Percentiles rank a stretch among this genome's conserved stretches.
Conservation (phyloP, 2,888 invertebrate genomes). For the Drosophila sordidula region DNA sequence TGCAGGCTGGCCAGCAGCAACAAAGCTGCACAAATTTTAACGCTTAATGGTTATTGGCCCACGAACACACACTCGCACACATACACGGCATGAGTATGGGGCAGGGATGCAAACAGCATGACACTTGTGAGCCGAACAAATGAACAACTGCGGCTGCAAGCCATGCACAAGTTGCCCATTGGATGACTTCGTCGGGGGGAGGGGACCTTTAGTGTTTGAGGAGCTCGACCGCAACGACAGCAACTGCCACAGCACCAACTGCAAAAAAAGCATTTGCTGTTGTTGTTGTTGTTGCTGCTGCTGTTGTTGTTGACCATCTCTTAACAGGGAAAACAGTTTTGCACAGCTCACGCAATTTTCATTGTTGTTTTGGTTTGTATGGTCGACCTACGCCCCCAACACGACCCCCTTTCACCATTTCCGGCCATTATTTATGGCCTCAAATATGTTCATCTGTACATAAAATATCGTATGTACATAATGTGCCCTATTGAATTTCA, state of each 20-base stretch:
- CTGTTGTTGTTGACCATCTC: conserved; percentile 51
- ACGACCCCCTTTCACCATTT: background rate
- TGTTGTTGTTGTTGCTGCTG: conserved; percentile 18
- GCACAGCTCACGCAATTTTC: conserved; percentile 70
- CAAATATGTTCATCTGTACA: conserved; percentile 37
- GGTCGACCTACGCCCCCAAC: background rate
- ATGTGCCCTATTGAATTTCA: conserved; percentile 53
- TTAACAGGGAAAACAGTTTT: conserved; percentile 74
- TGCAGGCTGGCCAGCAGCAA: conserved; percentile 37
- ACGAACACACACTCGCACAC: conserved; percentile 32
- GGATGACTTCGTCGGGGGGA: conserved; percentile 22
- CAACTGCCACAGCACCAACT: conserved; percentile 47
- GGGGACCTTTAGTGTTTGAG: conserved; percentile 5
- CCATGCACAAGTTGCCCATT: conserved; percentile 58
- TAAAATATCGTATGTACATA: conserved; percentile 7
- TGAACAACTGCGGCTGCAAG: conserved; percentile 66
- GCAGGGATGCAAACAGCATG: conserved; percentile 62
- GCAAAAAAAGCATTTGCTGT: conserved; percentile 35
- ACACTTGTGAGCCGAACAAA: conserved; percentile 73
- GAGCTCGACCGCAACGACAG: conserved; percentile 63
- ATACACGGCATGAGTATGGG: conserved; percentile 9
- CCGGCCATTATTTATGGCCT: conserved; percentile 63
- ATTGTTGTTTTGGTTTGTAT: conserved; percentile 43
- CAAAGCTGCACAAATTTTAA: conserved; percentile 66
- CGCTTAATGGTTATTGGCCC: conserved; percentile 76